Base-by-base conservation (phyloP, 1,140 invertebrate genomes). In the Lordiphosa mommai region DNA sequence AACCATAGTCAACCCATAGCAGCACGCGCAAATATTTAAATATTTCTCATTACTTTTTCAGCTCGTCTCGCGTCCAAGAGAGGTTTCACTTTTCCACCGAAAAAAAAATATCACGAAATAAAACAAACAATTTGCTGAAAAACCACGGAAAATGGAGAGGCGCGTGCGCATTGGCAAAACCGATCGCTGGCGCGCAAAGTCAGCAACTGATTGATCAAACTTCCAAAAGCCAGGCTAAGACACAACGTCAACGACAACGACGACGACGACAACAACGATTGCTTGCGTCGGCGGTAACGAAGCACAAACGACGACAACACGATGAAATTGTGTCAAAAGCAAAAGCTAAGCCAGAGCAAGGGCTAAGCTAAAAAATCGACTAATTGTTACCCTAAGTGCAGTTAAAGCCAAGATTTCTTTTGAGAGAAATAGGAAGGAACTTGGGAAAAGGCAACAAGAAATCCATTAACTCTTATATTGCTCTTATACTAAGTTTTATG, bases 301-400 rank as follows among this genome's bases (percentile, higher is more conserved):
- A 6, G 23, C 23, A 27, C 23, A 27, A 27, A 27, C 46, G 23
- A 34, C 57, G 36, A 61, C 47, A 17, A 48, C 34, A 59, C 53
- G 47, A 61, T 49, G 51, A 60, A 77, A 73, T 73, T 80, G 74
- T 74, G 74, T 77, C 74, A 80, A 80, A 80, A 80, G 74, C 70
- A 80, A 80, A 79, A 79, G 70, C 74, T 65, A 56, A 43, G 46
- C 47, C 52, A 17, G 46, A 52, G 7, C 17, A 52, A 38, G 23
- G 23, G 23, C 23, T 27, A 7, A 7, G 23, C 30, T 23, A 3
- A 33, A 60, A 60, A 29, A 37, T 47, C 17, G 44, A 58, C 23
- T 27, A 2, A 27, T 27, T 27, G 23, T 7, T 27, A 27, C 23
- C 23, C 23, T 27, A 5, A 41, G 33, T 29, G 38, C 47, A 40